Evolutionary conservation across 1,140 invertebrate genomes (phyloP), one percentile per base, ranked within the genome.

Genomic region (Glossosoma conforme): DNA sequence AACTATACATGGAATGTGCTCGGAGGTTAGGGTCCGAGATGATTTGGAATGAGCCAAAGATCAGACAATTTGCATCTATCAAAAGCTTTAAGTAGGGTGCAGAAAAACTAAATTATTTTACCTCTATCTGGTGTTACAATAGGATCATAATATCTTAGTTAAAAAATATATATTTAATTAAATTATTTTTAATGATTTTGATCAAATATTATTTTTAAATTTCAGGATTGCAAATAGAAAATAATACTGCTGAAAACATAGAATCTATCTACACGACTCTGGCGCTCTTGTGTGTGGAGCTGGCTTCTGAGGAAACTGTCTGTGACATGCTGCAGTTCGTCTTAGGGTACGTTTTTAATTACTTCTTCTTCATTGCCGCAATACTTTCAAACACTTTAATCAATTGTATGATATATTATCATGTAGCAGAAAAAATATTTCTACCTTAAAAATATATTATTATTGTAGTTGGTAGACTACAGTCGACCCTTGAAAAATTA

Each of bases 241-340:
- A 85, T 32, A 93, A 94, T 66, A 81, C 80, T 2, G 76, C 85
- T 9, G 86, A 91, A 54, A 93, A 95, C 70, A 82, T 93, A 55
- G 85, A 93, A 66, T 84, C 92, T 9, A 82, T 97, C 33, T 97
- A 93, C 65, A 95, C 91, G 48, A 98, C 94, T 1, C 74, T 97
- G 51, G 88, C 91, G 22, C 72, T 98, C 46, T 73, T 98, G 15
- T 85, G 83, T 63, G 83, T 97, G 20, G 91, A 97, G 74, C 80
- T 97, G 43, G 84, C 85, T 8, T 91, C 89, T 43, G 89, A 93
- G 60, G 91, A 94, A 67, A 91, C 89, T 0, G 77, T 95, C 3
- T 80, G 89, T 37, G 93, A 97, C 60, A 79, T 95, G 49, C 65
- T 97, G 46, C 78, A 92, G 53, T 78, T 96, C 13, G 82, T 92